Percentiles rank a stretch among this genome's conserved stretches.
These are phyloP conservation scores for Phataginus tricuspis DNA, from an alignment of 2,797 vertebrate genomes.

Conservation along the genomic window DNA sequence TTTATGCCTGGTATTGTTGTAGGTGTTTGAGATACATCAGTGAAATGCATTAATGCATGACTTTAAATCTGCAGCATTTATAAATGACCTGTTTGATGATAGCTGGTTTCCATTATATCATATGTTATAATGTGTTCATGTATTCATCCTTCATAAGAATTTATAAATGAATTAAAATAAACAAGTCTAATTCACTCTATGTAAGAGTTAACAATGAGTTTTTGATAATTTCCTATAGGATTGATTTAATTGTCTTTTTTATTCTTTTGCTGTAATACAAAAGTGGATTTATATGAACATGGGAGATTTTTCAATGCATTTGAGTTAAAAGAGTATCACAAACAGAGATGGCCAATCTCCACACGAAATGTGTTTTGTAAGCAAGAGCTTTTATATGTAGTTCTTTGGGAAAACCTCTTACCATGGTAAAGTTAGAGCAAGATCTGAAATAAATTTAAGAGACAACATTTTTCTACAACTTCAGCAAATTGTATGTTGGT, in stretches of 20 bases:
- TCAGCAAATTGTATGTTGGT: not conserved
- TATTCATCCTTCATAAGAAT: not conserved
- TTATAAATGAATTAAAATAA: not conserved
- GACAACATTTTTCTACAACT: not conserved
- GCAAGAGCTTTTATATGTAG: not conserved
- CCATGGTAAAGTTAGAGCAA: not conserved
- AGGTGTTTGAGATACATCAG: not conserved
- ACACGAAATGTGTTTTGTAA: not conserved
- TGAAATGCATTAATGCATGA: not conserved
- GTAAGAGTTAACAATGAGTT: not conserved
- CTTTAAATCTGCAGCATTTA: not conserved
- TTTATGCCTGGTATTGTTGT: not conserved
- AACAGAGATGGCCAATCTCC: not conserved
- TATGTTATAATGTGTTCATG: not conserved
- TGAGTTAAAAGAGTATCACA: not conserved
- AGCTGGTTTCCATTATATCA: not conserved
- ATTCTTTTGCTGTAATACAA: not conserved
- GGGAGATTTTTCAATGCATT: not conserved
- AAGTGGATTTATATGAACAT: not conserved
- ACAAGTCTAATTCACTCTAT: not conserved
- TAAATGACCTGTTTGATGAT: not conserved
- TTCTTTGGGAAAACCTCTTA: not conserved
- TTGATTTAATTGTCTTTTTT: not conserved
- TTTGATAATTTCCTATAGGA: not conserved
- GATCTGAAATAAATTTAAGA: slow-evolving; percentile 7